phyloP scores from a whole-genome alignment of 2,113 vertebrate genomes.

The Pituophis catenifer region DNA sequence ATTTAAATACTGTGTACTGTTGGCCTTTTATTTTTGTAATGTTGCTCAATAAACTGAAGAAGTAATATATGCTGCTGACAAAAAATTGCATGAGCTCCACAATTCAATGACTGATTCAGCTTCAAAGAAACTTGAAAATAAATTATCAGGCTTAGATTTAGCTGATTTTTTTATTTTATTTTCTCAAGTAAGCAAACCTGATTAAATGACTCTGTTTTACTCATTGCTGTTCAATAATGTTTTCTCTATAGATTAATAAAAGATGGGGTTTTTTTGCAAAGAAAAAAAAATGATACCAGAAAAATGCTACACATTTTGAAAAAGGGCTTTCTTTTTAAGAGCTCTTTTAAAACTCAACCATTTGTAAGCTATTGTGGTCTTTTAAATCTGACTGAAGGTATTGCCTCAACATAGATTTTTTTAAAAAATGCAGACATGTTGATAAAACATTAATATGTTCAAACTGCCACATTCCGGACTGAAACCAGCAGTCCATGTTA shows the following conservation, averaged over 20 bases:
- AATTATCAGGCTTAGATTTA: constrained; percentile 12
- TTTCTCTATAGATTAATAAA: constrained; percentile 10
- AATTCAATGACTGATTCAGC: not conserved
- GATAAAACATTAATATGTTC: not conserved
- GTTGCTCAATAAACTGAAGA: constrained; percentile 2
- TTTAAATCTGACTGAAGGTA: not conserved
- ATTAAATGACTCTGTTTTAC: not conserved
- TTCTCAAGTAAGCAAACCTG: not conserved
- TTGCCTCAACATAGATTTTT: not conserved
- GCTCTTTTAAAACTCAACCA: not conserved
- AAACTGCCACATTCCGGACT: not conserved
- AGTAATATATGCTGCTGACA: not conserved
- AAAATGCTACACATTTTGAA: not conserved
- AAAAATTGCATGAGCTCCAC: not conserved
- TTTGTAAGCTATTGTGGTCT: not conserved
- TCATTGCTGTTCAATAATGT: not conserved
- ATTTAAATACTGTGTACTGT: not conserved
- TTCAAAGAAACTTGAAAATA: constrained; percentile 38
- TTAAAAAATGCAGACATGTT: not conserved
- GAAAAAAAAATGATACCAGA: constrained; percentile 17
- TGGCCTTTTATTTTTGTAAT: not conserved
- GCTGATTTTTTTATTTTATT: not conserved
- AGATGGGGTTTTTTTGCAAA: constrained; percentile 35
- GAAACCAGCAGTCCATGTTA: not conserved
- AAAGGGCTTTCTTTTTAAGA: not conserved